Percentiles rank a stretch among this genome's conserved stretches.
These are phyloP conservation scores for Polylopha cassiicola DNA, from an alignment of 2,888 invertebrate genomes.

Conservation along the genomic window DNA sequence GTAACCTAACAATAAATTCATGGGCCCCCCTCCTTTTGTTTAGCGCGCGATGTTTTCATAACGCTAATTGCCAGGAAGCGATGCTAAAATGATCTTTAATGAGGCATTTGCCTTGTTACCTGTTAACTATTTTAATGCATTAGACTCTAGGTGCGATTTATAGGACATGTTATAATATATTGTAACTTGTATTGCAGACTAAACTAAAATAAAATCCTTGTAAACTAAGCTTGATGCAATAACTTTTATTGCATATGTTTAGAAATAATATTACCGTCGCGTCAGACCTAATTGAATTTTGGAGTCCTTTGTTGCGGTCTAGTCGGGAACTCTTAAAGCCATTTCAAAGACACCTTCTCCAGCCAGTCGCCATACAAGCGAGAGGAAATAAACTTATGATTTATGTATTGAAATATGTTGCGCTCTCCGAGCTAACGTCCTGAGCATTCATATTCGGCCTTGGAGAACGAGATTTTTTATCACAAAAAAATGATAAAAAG, in stretches of 20 bases:
- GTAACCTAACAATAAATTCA: slow-evolving; percentile 72
- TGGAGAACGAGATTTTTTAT: slow-evolving; percentile 38
- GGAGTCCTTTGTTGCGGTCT: slow-evolving; percentile 64
- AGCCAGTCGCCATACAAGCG: slow-evolving; percentile 51
- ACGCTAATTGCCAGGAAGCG: slow-evolving; percentile 70
- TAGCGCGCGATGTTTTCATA: slow-evolving; percentile 51
- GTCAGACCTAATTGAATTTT: slow-evolving; percentile 65
- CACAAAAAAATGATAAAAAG: too few species aligned
- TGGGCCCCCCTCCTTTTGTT: slow-evolving; percentile 64
- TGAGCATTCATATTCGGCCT: slow-evolving; percentile 46
- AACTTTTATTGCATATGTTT: slow-evolving; percentile 46
- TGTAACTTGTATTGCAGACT: too few species aligned
- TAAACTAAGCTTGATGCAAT: slow-evolving; percentile 26
- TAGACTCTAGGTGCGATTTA: too few species aligned
- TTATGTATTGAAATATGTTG: slow-evolving; percentile 73
- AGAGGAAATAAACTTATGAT: slow-evolving; percentile 76
- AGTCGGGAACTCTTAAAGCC: slow-evolving; percentile 63
- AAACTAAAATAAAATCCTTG: too few species aligned
- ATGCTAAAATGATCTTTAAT: slow-evolving; percentile 59
- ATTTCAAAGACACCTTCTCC: slow-evolving; percentile 67
- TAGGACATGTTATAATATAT: too few species aligned
- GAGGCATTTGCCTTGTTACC: slow-evolving; percentile 42
- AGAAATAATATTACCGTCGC: slow-evolving; percentile 50
- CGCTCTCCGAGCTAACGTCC: slow-evolving; percentile 45
- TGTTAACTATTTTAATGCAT: slow-evolving; percentile 19